These are phyloP conservation scores for Lamprologus callipterus DNA, from an alignment of 2,113 vertebrate genomes.

Conservation along the genomic window DNA sequence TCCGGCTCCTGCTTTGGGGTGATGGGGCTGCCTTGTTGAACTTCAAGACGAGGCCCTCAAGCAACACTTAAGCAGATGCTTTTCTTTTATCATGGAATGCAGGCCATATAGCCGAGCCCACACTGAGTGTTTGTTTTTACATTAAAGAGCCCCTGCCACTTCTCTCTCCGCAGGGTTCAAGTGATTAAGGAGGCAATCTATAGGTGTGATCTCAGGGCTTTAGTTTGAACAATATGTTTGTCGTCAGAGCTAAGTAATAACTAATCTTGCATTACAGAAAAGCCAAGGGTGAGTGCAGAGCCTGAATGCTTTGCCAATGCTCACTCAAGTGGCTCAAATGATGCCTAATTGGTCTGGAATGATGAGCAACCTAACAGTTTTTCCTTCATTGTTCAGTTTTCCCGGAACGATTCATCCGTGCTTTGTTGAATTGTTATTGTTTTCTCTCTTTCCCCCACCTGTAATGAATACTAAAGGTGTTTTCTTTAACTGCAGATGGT, in stretches of 20 bases:
- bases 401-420: neutral
- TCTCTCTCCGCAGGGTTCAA: slow-evolving; percentile 43
- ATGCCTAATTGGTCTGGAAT: slow-evolving; percentile 40
- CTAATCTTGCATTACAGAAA: slow-evolving; percentile 46
- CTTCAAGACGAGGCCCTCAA: slow-evolving; percentile 36
- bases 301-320: slow-evolving; percentile 7
- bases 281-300: neutral
- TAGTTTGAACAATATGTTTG: slow-evolving; percentile 63
- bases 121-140: slow-evolving; percentile 42
- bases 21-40: slow-evolving; percentile 17
- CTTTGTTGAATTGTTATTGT: neutral
- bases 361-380: slow-evolving; percentile 34
- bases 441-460: neutral
- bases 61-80: slow-evolving; percentile 39
- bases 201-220: slow-evolving; percentile 32
- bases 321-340: slow-evolving; percentile 35
- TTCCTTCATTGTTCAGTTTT: slow-evolving; percentile 13
- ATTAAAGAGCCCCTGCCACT: slow-evolving; percentile 45
- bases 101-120: slow-evolving; percentile 22
- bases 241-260: slow-evolving; percentile 51
- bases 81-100: slow-evolving; percentile 57
- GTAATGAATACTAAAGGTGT: neutral
- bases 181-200: slow-evolving; percentile 57
- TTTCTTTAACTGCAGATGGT: neutral
- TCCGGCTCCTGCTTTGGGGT: neutral